These are phyloP conservation scores for Ciona savignyi DNA, from an alignment of 23 tunicate genomes.

Conservation along the genomic window DNA sequence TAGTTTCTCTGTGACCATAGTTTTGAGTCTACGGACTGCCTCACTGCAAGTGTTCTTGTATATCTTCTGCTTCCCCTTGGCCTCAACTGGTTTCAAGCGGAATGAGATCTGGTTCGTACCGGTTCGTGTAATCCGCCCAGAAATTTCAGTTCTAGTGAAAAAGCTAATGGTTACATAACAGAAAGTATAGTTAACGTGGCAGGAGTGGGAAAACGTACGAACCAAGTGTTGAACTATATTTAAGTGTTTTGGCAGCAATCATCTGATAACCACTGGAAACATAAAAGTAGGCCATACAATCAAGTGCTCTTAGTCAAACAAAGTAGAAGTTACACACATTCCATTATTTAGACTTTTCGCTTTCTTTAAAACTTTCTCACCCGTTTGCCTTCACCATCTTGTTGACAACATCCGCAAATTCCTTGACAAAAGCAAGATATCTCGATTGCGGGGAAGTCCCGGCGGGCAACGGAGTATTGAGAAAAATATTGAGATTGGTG, in stretches of 20 bases:
- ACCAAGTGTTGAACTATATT: too few relatives aligned
- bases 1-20: conserved; percentile 2
- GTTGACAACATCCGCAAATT: conserved; percentile 15
- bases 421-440: conserved; percentile 6
- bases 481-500: conserved; percentile 6
- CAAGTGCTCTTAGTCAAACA: too few relatives aligned
- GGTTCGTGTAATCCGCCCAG: not conserved
- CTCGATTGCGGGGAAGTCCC: not conserved
- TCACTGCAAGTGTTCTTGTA: conserved; percentile 12
- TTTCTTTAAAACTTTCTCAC: conserved; percentile 15
- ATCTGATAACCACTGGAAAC: too few relatives aligned
- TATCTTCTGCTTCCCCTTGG: not conserved
- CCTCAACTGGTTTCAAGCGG: not conserved
- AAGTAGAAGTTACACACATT: too few relatives aligned
- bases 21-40: conserved; percentile 20
- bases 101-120: not conserved
- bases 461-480: not conserved
- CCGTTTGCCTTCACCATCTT: conserved; percentile 10
- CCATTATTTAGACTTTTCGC: too few relatives aligned
- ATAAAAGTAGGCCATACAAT: too few relatives aligned
- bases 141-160: not conserved
- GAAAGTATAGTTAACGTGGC: too few relatives aligned
- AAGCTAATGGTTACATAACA: too few relatives aligned
- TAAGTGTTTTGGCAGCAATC: too few relatives aligned
- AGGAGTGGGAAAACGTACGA: too few relatives aligned